Evolutionary conservation across 2,113 vertebrate genomes (phyloP).

Genomic region (Albula glossodonta): DNA sequence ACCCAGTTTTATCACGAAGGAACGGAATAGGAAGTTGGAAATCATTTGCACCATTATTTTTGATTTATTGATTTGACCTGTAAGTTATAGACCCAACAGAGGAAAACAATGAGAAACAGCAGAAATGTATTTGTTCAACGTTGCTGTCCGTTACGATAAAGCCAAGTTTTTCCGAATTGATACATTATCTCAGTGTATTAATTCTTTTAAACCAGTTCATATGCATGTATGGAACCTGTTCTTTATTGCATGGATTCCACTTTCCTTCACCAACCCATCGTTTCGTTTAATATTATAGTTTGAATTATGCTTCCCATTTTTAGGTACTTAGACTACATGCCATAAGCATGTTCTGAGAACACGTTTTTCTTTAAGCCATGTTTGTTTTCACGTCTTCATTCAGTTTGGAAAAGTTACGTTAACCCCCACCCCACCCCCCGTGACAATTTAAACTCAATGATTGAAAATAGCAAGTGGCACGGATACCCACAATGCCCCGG

Average conservation of each 20-base stretch:
- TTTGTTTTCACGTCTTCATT: not conserved
- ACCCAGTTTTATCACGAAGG: not conserved
- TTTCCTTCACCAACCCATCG: too few relatives aligned
- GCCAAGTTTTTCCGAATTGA: too few relatives aligned
- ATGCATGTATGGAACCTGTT: too few relatives aligned
- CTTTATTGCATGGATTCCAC: too few relatives aligned
- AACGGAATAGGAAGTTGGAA: not conserved
- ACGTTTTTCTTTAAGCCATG: not conserved
- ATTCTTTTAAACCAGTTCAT: too few relatives aligned
- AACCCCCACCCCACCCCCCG: slow-evolving; percentile 1
- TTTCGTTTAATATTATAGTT: too few relatives aligned
- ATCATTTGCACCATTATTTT: not conserved
- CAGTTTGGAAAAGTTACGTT: not conserved
- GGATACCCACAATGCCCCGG: slow-evolving; percentile 63
- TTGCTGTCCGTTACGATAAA: not conserved
- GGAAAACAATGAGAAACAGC: not conserved
- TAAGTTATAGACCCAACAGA: not conserved
- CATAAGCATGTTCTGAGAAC: too few relatives aligned
- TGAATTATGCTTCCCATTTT: too few relatives aligned
- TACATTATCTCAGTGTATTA: too few relatives aligned
- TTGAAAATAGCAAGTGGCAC: slow-evolving; percentile 66
- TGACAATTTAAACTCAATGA: slow-evolving; percentile 63
- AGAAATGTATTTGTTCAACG: not conserved
- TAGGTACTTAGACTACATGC: too few relatives aligned
- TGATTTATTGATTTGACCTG: not conserved